Percentiles rank a stretch among this genome's conserved stretches.
Conservation (phyloP, 2,797 vertebrate species). For the Capromys pilorides region DNA sequence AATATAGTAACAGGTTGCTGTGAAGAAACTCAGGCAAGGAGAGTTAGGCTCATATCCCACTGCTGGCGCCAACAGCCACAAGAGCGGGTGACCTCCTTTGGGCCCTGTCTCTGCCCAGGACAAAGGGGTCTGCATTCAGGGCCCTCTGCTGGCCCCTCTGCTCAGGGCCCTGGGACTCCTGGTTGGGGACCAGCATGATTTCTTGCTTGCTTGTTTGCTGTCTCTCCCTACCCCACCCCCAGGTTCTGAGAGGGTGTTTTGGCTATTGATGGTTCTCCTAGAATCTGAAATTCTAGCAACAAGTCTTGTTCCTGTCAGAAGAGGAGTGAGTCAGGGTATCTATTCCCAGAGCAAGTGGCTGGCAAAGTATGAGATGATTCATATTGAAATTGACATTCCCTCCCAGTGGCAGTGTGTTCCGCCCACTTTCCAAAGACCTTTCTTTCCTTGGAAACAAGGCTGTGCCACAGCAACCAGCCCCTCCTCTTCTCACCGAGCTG, state of each 20-base stretch:
- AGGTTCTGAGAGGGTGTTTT: constrained; percentile 31
- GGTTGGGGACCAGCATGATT: constrained; percentile 17
- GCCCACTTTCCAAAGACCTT: constrained; percentile 65
- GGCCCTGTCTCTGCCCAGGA: neutral
- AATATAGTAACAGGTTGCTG: constrained; percentile 71
- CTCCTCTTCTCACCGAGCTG: neutral
- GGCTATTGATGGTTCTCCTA: constrained; percentile 70
- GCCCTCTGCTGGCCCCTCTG: neutral
- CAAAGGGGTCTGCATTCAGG: constrained; percentile 21
- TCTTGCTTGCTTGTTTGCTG: no score
- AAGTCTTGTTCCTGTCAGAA: constrained; percentile 75
- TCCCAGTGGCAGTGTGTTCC: constrained; percentile 20
- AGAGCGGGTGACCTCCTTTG: neutral
- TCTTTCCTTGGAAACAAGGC: constrained; percentile 72
- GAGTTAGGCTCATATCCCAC: neutral
- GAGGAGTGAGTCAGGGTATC: constrained; percentile 81
- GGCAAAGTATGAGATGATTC: constrained; percentile 74
- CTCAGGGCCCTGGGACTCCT: neutral
- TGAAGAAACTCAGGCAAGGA: constrained; percentile 3
- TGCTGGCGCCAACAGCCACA: constrained; percentile 22
- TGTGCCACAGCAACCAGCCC: constrained; percentile 58
- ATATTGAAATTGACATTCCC: constrained; percentile 78
- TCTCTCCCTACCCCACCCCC: neutral
- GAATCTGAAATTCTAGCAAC: constrained; percentile 78
- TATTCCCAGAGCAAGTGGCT: constrained; percentile 72